Evolutionary conservation across 1,140 invertebrate species (phyloP).

Genomic region (Pseudomyrmex flavicornis): DNA sequence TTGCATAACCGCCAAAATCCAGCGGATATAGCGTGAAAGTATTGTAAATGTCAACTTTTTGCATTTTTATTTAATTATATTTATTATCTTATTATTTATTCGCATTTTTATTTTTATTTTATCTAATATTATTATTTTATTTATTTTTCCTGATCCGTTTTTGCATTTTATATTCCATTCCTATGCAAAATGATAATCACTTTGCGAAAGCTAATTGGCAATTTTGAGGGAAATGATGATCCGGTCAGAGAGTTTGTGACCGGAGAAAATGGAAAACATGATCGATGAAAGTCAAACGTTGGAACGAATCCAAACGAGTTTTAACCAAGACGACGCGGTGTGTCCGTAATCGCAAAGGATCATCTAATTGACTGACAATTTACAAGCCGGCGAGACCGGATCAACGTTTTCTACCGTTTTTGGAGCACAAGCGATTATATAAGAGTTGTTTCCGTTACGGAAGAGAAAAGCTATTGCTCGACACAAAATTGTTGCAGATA

Average conservation of each 20-base stretch:
- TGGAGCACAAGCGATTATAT: slow-evolving; percentile 31
- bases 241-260: slow-evolving; percentile 37
- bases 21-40: no score
- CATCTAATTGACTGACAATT: slow-evolving; percentile 52
- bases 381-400: not conserved
- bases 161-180: no score
- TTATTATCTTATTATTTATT: no score
- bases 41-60: no score
- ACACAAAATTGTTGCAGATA: slow-evolving; percentile 31
- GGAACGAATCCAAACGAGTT: slow-evolving; percentile 64
- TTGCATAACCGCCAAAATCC: no score
- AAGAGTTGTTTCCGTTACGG: slow-evolving; percentile 60
- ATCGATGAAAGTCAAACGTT: slow-evolving; percentile 69
- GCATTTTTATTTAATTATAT: no score
- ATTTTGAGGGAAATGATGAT: slow-evolving; percentile 69
- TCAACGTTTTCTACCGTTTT: not conserved
- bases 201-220: slow-evolving; percentile 58
- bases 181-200: not conserved
- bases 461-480: slow-evolving; percentile 51
- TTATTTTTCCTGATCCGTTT: no score
- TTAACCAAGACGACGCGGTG: not conserved
- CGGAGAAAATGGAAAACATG: slow-evolving; percentile 61
- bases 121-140: no score
- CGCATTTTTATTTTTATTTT: no score
- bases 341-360: slow-evolving; percentile 54